Evolutionary conservation across 1,140 invertebrate species (phyloP).

Genomic region (Cotesia chilonis): DNA sequence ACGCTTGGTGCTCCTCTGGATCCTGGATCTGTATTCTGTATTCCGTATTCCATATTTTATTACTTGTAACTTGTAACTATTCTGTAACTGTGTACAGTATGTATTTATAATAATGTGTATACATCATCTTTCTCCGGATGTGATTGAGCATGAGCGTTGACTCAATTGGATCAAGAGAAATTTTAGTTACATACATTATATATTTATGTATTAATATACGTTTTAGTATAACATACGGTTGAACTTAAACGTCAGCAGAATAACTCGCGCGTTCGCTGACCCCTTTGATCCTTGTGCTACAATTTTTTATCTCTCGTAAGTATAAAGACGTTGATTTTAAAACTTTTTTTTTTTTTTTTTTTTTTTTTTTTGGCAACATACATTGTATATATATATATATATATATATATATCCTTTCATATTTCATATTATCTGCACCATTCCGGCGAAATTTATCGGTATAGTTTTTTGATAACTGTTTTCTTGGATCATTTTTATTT

Average conservation of each 20-base stretch:
- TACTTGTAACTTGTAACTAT: not conserved
- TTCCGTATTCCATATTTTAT: not conserved
- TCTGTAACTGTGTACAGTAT: not conserved
- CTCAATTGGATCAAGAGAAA: slow-evolving; percentile 26
- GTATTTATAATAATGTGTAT: not conserved
- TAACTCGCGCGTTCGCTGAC: slow-evolving; percentile 15
- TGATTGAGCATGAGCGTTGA: slow-evolving; percentile 25
- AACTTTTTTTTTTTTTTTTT: slow-evolving; percentile 21
- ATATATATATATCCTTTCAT: slow-evolving; percentile 22
- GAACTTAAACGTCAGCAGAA: not conserved
- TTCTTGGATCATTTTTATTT: slow-evolving; percentile 19
- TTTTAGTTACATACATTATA: not conserved
- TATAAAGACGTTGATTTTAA: slow-evolving; percentile 1
- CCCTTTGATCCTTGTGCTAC: slow-evolving; percentile 15
- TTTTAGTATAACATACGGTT: not conserved
- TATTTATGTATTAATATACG: not conserved
- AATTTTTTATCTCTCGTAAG: not conserved
- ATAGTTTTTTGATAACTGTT: slow-evolving; percentile 24
- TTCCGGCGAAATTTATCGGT: slow-evolving; percentile 26
- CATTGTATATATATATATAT: slow-evolving; percentile 3
- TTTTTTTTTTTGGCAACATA: not conserved
- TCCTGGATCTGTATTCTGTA: too few relatives aligned
- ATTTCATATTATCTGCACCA: slow-evolving; percentile 6
- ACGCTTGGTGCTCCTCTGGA: slow-evolving; percentile 10
- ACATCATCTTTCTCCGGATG: slow-evolving; percentile 24